Evolutionary conservation across 2,797 vertebrate genomes (phyloP).

Genomic region (Pteronotus mesoamericanus): DNA sequence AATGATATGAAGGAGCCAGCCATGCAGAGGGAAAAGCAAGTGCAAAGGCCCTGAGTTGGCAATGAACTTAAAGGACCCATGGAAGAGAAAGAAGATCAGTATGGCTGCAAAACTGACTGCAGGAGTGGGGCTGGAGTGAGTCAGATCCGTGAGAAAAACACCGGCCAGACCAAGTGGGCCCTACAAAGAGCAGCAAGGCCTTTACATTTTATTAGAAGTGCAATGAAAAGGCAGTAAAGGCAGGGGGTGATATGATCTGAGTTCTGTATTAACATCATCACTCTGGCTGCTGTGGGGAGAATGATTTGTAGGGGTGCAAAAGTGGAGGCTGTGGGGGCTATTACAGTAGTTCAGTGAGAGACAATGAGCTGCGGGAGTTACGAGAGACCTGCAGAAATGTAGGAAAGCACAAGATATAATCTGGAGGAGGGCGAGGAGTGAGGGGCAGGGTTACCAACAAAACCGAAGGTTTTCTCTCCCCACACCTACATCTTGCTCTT

Average conservation of each 20-base stretch:
- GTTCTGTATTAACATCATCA: neutral
- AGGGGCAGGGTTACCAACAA: neutral
- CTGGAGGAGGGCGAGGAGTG: neutral
- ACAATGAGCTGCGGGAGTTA: neutral
- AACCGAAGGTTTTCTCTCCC: neutral
- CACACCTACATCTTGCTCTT: neutral
- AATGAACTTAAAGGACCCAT: neutral
- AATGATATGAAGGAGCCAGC: neutral
- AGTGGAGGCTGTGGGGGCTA: neutral
- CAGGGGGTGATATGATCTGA: neutral
- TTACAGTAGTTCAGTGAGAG: neutral
- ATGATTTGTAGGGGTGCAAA: neutral
- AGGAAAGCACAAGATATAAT: neutral
- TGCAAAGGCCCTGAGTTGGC: neutral
- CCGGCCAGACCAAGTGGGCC: neutral
- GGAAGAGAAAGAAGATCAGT: neutral
- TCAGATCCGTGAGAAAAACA: neutral
- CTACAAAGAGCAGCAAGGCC: neutral
- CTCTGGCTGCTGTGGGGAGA: neutral
- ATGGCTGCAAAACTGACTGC: neutral
- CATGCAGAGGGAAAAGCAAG: neutral
- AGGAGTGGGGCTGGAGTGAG: neutral
- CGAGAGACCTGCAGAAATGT: neutral
- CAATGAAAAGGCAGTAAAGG: neutral
- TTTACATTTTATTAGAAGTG: neutral